A percentile compares a stretch with the other conserved stretches of the same genome.
phyloP scores from a whole-genome alignment of 2,888 invertebrate species.

The Drosophila affinis region DNA sequence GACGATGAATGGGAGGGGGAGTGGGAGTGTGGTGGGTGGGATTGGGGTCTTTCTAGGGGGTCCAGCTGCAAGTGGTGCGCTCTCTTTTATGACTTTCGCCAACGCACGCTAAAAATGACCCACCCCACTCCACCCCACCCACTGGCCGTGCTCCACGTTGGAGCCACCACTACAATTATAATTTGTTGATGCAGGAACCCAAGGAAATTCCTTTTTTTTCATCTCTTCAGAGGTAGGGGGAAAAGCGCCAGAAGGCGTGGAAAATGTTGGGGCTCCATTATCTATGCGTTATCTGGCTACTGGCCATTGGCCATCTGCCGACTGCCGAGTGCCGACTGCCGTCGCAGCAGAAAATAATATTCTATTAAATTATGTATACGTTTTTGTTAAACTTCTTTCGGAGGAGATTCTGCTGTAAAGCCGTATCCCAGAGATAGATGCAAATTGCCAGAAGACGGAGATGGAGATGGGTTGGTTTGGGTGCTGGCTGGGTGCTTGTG shows the following conservation, averaged over 20 bases:
- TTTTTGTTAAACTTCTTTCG: constrained; percentile 24
- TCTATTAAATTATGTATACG: constrained; percentile 52
- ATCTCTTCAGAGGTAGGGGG: constrained; percentile 5
- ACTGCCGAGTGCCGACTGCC: constrained; percentile 34
- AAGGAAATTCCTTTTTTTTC: constrained; percentile 32
- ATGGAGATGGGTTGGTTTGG: too few relatives aligned
- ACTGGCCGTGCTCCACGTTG: not conserved
- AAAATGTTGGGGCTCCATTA: constrained; percentile 35
- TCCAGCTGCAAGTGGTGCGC: constrained; percentile 15
- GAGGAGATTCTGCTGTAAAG: constrained; percentile 24
- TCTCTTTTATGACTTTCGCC: constrained; percentile 48
- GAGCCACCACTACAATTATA: constrained; percentile 59
- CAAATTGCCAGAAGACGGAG: constrained; percentile 4
- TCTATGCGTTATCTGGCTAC: constrained; percentile 43
- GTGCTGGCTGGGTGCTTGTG: not conserved
- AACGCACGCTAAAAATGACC: constrained; percentile 53
- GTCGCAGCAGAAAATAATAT: constrained; percentile 45
- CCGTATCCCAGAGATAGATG: not conserved
- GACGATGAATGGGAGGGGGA: not conserved
- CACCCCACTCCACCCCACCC: not conserved
- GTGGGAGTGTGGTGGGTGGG: not conserved
- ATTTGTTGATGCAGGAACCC: constrained; percentile 57
- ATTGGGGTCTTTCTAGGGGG: not conserved
- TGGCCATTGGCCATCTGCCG: constrained; percentile 11
- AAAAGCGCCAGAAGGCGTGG: not conserved